Conservation (phyloP, 2,797 vertebrate genomes). For the Catostomus latipinnis region DNA sequence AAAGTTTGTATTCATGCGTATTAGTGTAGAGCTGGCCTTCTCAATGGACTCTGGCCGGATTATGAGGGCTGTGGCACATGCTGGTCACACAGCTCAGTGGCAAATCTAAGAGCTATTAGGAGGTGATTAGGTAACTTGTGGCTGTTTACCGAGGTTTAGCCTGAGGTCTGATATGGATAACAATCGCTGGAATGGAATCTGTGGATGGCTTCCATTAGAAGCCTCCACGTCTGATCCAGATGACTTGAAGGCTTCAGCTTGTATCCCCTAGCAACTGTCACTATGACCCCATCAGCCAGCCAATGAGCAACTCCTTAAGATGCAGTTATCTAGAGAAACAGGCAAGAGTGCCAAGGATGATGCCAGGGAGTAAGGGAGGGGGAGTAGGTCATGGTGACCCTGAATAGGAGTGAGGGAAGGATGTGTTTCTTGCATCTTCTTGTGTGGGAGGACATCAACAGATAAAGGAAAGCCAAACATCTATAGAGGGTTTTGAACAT, state of each 20-base stretch:
- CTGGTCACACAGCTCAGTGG: constrained; percentile 52
- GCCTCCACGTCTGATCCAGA: constrained; percentile 50
- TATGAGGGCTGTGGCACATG: constrained; percentile 45
- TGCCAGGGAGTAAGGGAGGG: constrained; percentile 41
- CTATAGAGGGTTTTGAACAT: constrained; percentile 81
- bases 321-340: constrained; percentile 55
- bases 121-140: constrained; percentile 62
- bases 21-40: constrained; percentile 31
- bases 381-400: constrained; percentile 74
- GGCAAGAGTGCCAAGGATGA: constrained; percentile 39
- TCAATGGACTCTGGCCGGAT: constrained; percentile 46
- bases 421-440: constrained; percentile 54
- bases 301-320: constrained; percentile 52
- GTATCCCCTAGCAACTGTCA: constrained; percentile 56
- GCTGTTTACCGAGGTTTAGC: constrained; percentile 59
- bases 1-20: constrained; percentile 46
- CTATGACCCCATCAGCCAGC: constrained; percentile 51
- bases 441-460: constrained; percentile 67
- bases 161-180: constrained; percentile 47
- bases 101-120: constrained; percentile 59
- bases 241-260: constrained; percentile 61
- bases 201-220: background rate
- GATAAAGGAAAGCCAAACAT: constrained; percentile 71
- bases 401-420: constrained; percentile 71
- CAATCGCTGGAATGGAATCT: constrained; percentile 50